Base-by-base conservation (phyloP, 2,888 invertebrate genomes). In the Heliconius charithonia region DNA sequence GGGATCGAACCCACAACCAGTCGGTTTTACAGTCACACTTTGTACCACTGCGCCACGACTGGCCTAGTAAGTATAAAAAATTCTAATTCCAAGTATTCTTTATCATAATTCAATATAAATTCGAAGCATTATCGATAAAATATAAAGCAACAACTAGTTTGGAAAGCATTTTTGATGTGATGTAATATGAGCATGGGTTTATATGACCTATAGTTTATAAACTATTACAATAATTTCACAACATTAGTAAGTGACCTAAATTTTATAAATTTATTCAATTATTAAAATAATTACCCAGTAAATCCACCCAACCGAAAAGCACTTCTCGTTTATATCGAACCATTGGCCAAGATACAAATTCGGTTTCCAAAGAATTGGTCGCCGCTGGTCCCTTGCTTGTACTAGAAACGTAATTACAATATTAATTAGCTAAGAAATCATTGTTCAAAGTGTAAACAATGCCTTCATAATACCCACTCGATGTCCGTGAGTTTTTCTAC, bases 291-390 rank as follows among this genome's bases (percentile, higher is more conserved):
- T 90, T 89, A 96, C 97, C 97, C 67, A 97, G 88, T 75, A 98
- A 94, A 92, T 98, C 98, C 0, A 98, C 97, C 97, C 97, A 97
- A 77, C 97, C 98, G 87, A 98, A 98, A 66, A 97, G 95, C 27
- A 97, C 97, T 89, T 97, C 97, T 51, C 97, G 96, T 86, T 97
- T 97, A 87, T 97, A 97, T 6, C 97, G 95, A 41, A 97, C 96
- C 95, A 96, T 96, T 0, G 97, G 97, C 97, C 97, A 97, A 0
- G 97, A 97, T 0, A 97, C 96, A 87, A 97, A 97, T 88, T 97
- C 96, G 1, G 95, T 92, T 87, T 96, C 96, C 80, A 96, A 87
- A 0, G 92, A 89, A 27, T 89, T 85, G 66, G 89, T 82, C 80
- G 87, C 77, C 80, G 86, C 81, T 41, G 84, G 67, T 37, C 85